These are phyloP conservation scores for Melanogrammus aeglefinus DNA, from an alignment of 2,797 vertebrate genomes.

Conservation along the genomic window DNA sequence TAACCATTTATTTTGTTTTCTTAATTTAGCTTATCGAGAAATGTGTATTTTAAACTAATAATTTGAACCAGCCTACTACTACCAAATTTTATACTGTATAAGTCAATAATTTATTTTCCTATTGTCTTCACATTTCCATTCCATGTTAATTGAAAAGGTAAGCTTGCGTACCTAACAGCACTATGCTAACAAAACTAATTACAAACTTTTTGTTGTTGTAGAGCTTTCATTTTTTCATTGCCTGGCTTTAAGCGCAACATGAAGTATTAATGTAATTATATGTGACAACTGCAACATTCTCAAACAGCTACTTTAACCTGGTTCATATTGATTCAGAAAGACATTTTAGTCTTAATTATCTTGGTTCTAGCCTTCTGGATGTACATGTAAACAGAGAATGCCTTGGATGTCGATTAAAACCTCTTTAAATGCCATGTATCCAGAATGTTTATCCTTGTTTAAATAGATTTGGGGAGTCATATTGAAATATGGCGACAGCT, in stretches of 20 bases:
- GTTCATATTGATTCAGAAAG: not conserved
- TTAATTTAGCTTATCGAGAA: not conserved
- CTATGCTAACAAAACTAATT: not conserved
- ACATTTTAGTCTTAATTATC: slow-evolving; percentile 1
- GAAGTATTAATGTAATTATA: not conserved
- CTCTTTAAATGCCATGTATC: not conserved
- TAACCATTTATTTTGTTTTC: not conserved
- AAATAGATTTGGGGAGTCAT: not conserved
- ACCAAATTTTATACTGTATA: not conserved
- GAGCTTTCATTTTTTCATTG: not conserved
- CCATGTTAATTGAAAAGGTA: not conserved
- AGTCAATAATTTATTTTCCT: not conserved
- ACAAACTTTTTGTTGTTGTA: not conserved
- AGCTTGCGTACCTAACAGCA: not conserved
- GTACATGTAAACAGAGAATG: not conserved
- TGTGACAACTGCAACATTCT: not conserved
- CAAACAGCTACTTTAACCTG: not conserved
- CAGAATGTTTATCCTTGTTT: no score
- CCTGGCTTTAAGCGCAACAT: not conserved
- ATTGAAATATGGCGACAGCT: not conserved
- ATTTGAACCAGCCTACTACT: not conserved
- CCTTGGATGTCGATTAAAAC: not conserved
- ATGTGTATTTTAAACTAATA: not conserved
- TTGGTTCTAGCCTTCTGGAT: not conserved
- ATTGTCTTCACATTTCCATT: not conserved